Evolutionary conservation across 2,113 vertebrate genomes (phyloP).

Genomic region (Varanus komodoensis): DNA sequence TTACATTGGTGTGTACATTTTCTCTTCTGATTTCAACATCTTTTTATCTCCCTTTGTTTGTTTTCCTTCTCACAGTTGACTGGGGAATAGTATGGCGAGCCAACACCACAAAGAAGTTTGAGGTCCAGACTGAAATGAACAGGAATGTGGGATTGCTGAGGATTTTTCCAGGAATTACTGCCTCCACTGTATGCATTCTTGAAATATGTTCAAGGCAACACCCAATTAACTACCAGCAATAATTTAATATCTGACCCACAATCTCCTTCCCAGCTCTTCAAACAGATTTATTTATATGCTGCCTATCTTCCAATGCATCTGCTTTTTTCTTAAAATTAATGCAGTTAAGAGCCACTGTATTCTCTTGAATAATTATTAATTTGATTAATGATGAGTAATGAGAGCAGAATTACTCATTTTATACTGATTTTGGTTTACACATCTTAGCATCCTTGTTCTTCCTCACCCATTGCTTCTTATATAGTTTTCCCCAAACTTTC

Average conservation of each 20-base stretch:
- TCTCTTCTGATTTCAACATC: not conserved
- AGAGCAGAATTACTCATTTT: not conserved
- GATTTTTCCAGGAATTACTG: conserved; percentile 92
- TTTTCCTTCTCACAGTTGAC: conserved; percentile 81
- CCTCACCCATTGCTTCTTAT: not conserved
- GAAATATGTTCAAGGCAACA: not conserved
- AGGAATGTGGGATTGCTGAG: conserved; percentile 88
- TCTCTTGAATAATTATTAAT: not conserved
- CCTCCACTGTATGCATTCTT: conserved; percentile 82
- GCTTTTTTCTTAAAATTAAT: not conserved
- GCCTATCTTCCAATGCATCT: not conserved
- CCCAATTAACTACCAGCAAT: not conserved
- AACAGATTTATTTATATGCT: too few relatives aligned
- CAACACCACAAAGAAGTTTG: conserved; percentile 80
- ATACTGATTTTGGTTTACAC: not conserved
- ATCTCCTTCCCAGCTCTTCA: too few relatives aligned
- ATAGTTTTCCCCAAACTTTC: not conserved
- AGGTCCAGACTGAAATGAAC: conserved; percentile 87
- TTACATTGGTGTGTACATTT: not conserved
- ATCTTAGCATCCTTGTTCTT: not conserved
- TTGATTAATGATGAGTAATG: not conserved
- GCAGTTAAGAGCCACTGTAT: not conserved
- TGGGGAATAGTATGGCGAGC: conserved; percentile 87
- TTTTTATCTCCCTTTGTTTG: not conserved
- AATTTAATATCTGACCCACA: too few relatives aligned